Conservation (phyloP, 2,888 invertebrate genomes). For the Ophion slaviceki region DNA sequence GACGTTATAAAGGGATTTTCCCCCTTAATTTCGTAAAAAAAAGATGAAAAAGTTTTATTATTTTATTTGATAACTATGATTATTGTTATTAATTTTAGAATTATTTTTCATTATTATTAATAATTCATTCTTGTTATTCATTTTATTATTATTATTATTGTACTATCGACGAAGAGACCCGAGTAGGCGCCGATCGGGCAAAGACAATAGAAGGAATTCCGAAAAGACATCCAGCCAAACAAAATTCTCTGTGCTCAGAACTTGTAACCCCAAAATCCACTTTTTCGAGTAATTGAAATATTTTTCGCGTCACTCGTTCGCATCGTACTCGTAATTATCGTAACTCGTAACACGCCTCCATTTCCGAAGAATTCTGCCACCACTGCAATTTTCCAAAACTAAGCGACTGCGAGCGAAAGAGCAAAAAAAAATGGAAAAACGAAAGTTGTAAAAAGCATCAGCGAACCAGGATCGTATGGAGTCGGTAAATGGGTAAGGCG, state of each 20-base stretch:
- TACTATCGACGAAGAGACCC: neutral
- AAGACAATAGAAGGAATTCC: slow-evolving; percentile 62
- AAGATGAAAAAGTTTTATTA: too few species aligned
- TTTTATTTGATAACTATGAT: too few species aligned
- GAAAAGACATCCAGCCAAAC: slow-evolving; percentile 55
- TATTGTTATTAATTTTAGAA: too few species aligned
- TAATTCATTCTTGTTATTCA: too few species aligned
- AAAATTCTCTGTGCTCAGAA: slow-evolving; percentile 68
- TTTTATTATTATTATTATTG: too few species aligned
- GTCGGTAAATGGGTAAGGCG: slow-evolving; percentile 65
- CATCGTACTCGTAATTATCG: neutral
- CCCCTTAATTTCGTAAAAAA: too few species aligned
- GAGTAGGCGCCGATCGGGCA: slow-evolving; percentile 78
- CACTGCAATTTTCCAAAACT: neutral
- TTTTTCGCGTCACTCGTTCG: neutral
- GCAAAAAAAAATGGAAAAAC: slow-evolving; percentile 49
- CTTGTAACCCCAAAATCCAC: slow-evolving; percentile 77
- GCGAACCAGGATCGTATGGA: slow-evolving; percentile 45
- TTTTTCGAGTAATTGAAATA: neutral
- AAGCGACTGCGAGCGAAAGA: neutral
- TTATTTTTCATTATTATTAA: too few species aligned
- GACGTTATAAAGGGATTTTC: too few species aligned
- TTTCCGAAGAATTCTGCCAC: neutral
- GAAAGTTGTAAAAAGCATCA: slow-evolving; percentile 25
- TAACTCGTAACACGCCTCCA: neutral